Conservation (phyloP, 2,113 vertebrate species). For the Anoura caudifer region DNA sequence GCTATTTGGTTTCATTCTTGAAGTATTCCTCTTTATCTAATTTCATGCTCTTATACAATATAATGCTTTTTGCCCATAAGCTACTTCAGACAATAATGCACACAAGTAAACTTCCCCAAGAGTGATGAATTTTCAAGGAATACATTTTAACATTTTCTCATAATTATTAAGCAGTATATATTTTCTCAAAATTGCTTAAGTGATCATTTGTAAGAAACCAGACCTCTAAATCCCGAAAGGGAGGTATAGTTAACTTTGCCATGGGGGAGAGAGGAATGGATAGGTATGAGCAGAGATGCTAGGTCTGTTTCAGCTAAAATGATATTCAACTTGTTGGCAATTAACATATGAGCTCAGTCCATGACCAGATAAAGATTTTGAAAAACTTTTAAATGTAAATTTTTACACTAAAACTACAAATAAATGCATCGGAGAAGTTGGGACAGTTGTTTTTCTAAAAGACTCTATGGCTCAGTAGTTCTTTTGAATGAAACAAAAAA, state of each 20-base stretch:
- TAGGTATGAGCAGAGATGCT: background rate
- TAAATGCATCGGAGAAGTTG: background rate
- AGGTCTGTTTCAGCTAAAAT: background rate
- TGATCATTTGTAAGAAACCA: background rate
- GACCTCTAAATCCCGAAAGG: background rate
- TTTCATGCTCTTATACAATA: background rate
- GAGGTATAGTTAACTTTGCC: background rate
- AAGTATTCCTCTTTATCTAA: background rate
- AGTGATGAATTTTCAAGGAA: background rate
- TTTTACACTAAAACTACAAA: background rate
- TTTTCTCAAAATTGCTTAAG: constrained; percentile 12
- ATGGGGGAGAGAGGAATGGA: too few relatives aligned
- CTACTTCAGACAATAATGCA: background rate
- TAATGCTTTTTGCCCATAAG: background rate
- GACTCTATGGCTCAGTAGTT: background rate
- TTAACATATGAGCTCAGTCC: background rate
- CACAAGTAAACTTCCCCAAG: background rate
- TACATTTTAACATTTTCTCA: constrained; percentile 8
- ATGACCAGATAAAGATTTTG: background rate
- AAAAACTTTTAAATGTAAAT: constrained; percentile 7
- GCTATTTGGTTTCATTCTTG: background rate
- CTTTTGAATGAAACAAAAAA: constrained; percentile 4
- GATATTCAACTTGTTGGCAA: constrained; percentile 10
- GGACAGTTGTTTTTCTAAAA: background rate
- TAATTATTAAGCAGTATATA: background rate